Percentiles rank a stretch among this genome's conserved stretches.
Evolutionary conservation across 2,113 vertebrate species (phyloP).

Genomic region (Nematolebias whitei): DNA sequence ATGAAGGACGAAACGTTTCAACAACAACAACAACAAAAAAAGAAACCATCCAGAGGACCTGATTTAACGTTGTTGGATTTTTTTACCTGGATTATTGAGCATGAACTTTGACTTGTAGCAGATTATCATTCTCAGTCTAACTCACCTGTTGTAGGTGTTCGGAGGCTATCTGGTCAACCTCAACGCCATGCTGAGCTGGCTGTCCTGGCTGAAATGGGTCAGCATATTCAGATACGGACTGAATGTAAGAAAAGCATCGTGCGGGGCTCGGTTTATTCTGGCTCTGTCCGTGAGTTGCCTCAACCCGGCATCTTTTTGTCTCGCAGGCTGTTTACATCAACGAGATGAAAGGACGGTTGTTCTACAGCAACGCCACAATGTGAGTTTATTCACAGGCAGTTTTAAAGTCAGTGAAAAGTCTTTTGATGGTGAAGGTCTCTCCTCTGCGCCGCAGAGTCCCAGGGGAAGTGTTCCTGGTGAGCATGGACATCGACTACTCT

Average conservation of each 20-base stretch:
- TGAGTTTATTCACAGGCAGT: conserved; percentile 46
- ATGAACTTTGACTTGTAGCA: no score
- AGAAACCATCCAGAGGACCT: no score
- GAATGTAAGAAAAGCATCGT: conserved; percentile 65
- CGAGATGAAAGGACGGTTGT: conserved; percentile 74
- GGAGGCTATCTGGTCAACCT: conserved; percentile 83
- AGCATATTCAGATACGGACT: conserved; percentile 83
- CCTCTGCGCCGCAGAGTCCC: conserved; percentile 63
- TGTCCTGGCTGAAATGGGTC: conserved; percentile 83
- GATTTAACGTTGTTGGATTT: no score
- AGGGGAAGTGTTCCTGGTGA: conserved; percentile 73
- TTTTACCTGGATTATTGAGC: no score
- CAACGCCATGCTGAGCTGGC: conserved; percentile 81
- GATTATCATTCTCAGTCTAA: background rate
- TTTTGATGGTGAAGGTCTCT: background rate
- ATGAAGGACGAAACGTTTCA: no score
- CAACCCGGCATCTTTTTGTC: conserved; percentile 20
- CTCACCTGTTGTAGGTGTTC: conserved; percentile 74
- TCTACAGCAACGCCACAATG: conserved; percentile 52
- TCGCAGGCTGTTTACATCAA: conserved; percentile 78
- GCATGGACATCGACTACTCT: conserved; percentile 78
- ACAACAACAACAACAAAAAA: no score
- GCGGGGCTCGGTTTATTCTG: background rate
- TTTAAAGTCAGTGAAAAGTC: background rate
- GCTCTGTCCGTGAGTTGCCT: conserved; percentile 1